Base-by-base conservation (phyloP, 2,113 vertebrate species). In the Bubalus kerabau region DNA sequence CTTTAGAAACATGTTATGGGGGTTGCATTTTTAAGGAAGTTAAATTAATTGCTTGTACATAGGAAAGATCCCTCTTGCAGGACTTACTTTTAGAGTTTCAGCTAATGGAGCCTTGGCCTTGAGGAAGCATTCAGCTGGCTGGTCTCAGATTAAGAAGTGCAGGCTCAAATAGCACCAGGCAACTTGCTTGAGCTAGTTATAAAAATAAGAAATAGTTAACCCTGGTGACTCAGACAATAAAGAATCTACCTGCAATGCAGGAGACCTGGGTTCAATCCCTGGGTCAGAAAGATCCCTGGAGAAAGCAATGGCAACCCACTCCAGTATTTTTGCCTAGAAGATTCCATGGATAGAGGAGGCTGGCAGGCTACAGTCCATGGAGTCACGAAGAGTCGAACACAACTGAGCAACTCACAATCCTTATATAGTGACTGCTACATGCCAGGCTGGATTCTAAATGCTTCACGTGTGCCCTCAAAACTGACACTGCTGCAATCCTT, bases 141-240 rank as follows among this genome's bases (percentile, higher is more conserved):
- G 54, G 14, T 67, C 17, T 48, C 11, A 43, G 32, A 76, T n/a
- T 17, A 48, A 32, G 28, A 83, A 23, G 4, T 11, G 7, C 50
- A 60, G 52, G 86, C 24, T 71, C 43, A 7, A 80, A 32, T 30
- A 43, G 76, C n/a, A 74, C 40, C 10, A 28, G 32, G 85, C 32
- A 81, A n/a, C 19, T 89, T 52, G 87, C 80, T 40, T 1, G 24
- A 96, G 88, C 67, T 62, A 48, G 82, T 95, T 56, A 85, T 54
- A 92, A 21, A 93, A 60, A 78, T 11, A 26, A 28, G 0, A 9
- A 21, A 54, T 7, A 57, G 40, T n/a, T 83, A 21, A 82, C 59
- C 5, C n/a, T 71, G 67, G 7, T 71, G n/a, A 40, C 10, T 40
- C 67, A 71, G 67, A 36, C 67, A 36, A 6, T 71, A 71, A 40